Percentiles rank a stretch among this genome's conserved stretches.
Conservation (phyloP, 2,797 vertebrate genomes). For the Pangasius krempfi region DNA sequence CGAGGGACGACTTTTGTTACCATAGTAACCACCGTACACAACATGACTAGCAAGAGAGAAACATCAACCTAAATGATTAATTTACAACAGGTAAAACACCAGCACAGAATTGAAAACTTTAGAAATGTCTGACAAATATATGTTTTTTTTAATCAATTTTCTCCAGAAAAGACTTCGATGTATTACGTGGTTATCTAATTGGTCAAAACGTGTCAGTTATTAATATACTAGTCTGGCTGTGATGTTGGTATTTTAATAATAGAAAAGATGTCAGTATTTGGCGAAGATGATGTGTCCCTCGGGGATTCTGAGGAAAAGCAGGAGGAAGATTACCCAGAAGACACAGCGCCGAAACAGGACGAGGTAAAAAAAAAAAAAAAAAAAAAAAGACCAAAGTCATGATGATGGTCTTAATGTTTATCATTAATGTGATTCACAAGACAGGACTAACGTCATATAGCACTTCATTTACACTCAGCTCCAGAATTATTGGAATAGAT, state of each 20-base stretch:
- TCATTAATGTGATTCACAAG: neutral
- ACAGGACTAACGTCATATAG: neutral
- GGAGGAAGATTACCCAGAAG: slow-evolving; percentile 29
- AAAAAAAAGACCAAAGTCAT: neutral
- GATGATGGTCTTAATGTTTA: neutral
- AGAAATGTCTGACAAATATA: neutral
- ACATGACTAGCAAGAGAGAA: neutral
- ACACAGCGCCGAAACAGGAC: slow-evolving; percentile 26
- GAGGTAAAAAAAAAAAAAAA: slow-evolving; percentile 37
- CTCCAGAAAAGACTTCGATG: neutral
- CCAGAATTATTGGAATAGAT: neutral
- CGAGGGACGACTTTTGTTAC: neutral
- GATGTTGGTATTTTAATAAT: neutral
- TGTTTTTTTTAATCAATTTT: neutral
- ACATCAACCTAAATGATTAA: neutral
- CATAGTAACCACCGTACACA: slow-evolving; percentile 44
- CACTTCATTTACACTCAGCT: neutral
- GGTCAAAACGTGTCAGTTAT: neutral
- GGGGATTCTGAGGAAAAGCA: slow-evolving; percentile 51
- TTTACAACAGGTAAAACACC: neutral
- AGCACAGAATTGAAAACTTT: no score
- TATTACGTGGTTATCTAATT: neutral
- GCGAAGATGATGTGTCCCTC: slow-evolving; percentile 57
- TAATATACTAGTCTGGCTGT: neutral
- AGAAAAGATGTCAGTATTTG: slow-evolving; percentile 51